These are phyloP conservation scores for Drosophila parabipectinata DNA, from an alignment of 1,140 invertebrate genomes.

Conservation along the genomic window DNA sequence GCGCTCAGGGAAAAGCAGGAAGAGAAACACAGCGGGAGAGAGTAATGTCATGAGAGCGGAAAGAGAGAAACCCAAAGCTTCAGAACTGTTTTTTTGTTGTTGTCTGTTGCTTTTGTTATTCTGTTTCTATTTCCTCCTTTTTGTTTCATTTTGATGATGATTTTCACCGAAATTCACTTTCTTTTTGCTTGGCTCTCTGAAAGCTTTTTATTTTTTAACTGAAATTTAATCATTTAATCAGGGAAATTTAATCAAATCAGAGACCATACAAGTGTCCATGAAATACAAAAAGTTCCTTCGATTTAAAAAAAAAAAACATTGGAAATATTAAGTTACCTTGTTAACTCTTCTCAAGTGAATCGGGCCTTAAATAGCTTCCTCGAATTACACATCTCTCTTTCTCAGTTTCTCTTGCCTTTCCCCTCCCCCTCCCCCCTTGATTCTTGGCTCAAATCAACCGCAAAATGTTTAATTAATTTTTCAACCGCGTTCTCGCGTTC, in stretches of 20 bases:
- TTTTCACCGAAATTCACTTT: slow-evolving; percentile 12
- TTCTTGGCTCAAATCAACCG: slow-evolving; percentile 36
- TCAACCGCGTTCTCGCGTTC: slow-evolving; percentile 4
- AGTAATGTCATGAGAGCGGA: neutral
- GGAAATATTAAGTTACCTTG: no score
- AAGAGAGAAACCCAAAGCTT: slow-evolving; percentile 16
- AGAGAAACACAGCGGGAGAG: neutral
- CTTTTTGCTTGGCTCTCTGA: neutral
- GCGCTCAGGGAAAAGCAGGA: slow-evolving; percentile 1
- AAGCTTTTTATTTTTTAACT: slow-evolving; percentile 4
- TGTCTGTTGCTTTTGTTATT: slow-evolving; percentile 7
- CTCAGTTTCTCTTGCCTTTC: neutral
- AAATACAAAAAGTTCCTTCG: neutral
- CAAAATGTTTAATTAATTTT: slow-evolving; percentile 42
- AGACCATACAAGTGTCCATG: slow-evolving; percentile 1
- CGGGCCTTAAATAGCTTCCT: slow-evolving; percentile 7
- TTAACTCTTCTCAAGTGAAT: neutral
- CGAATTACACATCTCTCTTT: slow-evolving; percentile 23
- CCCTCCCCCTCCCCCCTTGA: neutral
- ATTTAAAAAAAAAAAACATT: neutral
- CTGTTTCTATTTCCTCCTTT: slow-evolving; percentile 2
- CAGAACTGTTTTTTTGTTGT: neutral
- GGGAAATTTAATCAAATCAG: neutral
- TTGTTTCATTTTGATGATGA: neutral
- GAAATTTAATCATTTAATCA: no score